These are phyloP conservation scores for Drosophila suzukii DNA, from an alignment of 1,140 invertebrate genomes.

Conservation along the genomic window DNA sequence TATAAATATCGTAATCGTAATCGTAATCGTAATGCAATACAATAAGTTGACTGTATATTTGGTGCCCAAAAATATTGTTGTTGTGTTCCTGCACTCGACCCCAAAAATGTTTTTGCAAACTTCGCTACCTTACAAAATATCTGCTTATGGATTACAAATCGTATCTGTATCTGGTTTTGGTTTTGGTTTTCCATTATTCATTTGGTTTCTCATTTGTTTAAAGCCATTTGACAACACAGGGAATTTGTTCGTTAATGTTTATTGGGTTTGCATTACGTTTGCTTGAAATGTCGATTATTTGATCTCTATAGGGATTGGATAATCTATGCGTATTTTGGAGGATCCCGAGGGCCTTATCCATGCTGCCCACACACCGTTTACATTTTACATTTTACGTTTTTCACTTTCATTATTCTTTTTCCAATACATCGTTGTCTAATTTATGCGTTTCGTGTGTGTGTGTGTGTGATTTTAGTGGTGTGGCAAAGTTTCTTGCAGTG, in stretches of 20 bases:
- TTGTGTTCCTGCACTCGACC: slow-evolving; percentile 55
- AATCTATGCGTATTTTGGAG: slow-evolving; percentile 29
- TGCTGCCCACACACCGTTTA: background rate
- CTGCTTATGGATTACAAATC: slow-evolving; percentile 53
- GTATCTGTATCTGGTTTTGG: slow-evolving; percentile 14
- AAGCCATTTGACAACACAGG: slow-evolving; percentile 77
- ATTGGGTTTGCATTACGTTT: slow-evolving; percentile 34
- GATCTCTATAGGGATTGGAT: slow-evolving; percentile 11
- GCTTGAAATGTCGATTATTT: slow-evolving; percentile 20
- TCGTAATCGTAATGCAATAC: slow-evolving; percentile 50
- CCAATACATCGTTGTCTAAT: slow-evolving; percentile 33
- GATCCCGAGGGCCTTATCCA: slow-evolving; percentile 7
- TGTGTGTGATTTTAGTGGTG: slow-evolving; percentile 4
- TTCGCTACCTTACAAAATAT: slow-evolving; percentile 31
- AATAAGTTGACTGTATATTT: slow-evolving; percentile 70
- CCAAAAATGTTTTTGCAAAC: slow-evolving; percentile 35
- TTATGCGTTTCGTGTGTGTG: slow-evolving; percentile 6
- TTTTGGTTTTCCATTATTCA: slow-evolving; percentile 10
- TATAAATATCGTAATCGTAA: slow-evolving; percentile 37
- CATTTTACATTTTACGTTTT: background rate
- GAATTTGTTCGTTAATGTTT: slow-evolving; percentile 56
- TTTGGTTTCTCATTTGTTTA: slow-evolving; percentile 33
- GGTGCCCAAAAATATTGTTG: slow-evolving; percentile 82
- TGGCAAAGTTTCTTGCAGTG: slow-evolving; percentile 30
- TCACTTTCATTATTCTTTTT: background rate